These are phyloP conservation scores for Mechanitis mazaeus DNA, from an alignment of 2,888 invertebrate genomes.

Conservation along the genomic window DNA sequence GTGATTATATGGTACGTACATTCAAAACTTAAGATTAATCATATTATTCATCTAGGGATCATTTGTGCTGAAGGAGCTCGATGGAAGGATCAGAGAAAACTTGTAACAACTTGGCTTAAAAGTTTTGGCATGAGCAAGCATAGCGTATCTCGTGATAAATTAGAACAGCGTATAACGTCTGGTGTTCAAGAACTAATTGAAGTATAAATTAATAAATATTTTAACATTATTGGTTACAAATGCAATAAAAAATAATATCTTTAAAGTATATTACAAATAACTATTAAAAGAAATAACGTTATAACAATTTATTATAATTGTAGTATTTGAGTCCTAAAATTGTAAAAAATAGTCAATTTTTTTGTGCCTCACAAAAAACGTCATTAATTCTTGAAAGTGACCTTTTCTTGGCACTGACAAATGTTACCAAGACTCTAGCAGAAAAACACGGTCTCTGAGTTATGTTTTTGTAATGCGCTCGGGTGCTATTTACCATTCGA, in stretches of 20 bases:
- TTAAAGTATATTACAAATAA: neutral
- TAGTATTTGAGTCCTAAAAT: conserved; percentile 12
- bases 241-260: neutral
- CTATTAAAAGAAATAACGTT: neutral
- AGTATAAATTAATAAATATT: conserved; percentile 47
- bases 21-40: too few relatives aligned
- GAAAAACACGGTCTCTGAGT: conserved; percentile 36
- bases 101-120: conserved; percentile 83
- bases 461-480: conserved; percentile 37
- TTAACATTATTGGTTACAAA: conserved; percentile 2
- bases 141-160: conserved; percentile 75
- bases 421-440: conserved; percentile 34
- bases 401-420: conserved; percentile 53
- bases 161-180: conserved; percentile 80
- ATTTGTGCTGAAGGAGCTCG: conserved; percentile 87
- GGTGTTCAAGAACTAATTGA: conserved; percentile 79
- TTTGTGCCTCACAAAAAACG: conserved; percentile 36
- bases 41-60: conserved; percentile 76
- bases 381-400: conserved; percentile 47
- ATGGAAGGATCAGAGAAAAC: conserved; percentile 90
- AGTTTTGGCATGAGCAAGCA: conserved; percentile 83
- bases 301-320: conserved; percentile 13
- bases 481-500: conserved; percentile 8
- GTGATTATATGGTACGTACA: too few relatives aligned
- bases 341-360: conserved; percentile 21